Evolutionary conservation across 2,888 invertebrate genomes (phyloP), one percentile per base, ranked within the genome.

Genomic region (Himalopsyche tibetana): DNA sequence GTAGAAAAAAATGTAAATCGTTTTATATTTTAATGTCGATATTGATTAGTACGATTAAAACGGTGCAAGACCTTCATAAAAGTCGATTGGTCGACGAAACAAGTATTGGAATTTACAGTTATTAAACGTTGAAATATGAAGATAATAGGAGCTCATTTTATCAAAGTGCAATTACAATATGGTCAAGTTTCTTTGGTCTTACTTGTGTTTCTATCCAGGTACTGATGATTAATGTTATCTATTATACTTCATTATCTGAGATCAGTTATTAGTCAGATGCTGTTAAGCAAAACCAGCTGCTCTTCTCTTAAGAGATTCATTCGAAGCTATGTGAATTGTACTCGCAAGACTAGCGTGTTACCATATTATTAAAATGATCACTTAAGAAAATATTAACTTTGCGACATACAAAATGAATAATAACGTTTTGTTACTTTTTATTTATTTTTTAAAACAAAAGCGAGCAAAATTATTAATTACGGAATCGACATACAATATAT

Each of bases 191-290:
- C 74, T 74, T 74, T 74, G 15, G 28, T 74, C 74, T 74, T 38
- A 74, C 74, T 12, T 4, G 74, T 74, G 74, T 74, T 74, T 74
- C 74, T 74, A 74, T 38, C 74, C 74, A 74, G 12, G 74, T 38
- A 81, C 80, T 40, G 63, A 86, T 88, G 88, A 88, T 88, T 88
- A 87, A 88, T 88, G 88, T 85, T 85, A 86, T 88, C 88, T 86
- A 87, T 86, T 87, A 88, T 88, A 82, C 86, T 88, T 87, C 88
- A 88, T 88, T 88, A 88, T 88, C 88, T 87, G 83, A 63, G 86
- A 88, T 88, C 88, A 88, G 88, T 88, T 88, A 88, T 88, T 88
- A 87, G 87, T 87, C 86, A 83, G 83, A 87, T 56, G 79, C 40
- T 69, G 84, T 40, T 55, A 51, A 45, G 82, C 12, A 5, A 82